Base-by-base conservation (phyloP, 2,113 vertebrate species). In the Neopipo cinnamomea region DNA sequence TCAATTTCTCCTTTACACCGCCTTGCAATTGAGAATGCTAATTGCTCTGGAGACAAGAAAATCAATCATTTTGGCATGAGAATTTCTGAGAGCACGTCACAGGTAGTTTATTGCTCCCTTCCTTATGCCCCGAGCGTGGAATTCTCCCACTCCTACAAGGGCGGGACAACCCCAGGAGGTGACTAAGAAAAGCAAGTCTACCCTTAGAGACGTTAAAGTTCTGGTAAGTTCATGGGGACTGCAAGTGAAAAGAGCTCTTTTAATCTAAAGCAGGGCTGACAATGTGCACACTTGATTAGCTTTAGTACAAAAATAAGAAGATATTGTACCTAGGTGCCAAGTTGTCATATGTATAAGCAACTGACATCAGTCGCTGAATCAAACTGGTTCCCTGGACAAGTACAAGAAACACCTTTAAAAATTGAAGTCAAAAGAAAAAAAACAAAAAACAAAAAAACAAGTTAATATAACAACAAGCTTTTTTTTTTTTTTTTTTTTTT, bases 341-440 rank as follows among this genome's bases (percentile, higher is more conserved):
- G 98, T 99, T 99, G 98, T 99, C 99, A 88, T 99, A 99, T 12
- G 99, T 99, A 97, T 99, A 99, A 94, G 99, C 99, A 98, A 99
- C 99, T 90, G 99, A 99, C 97, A 99, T 99, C 97, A 99, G 97
- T 78, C 99, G 98, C 92, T 99, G 99, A 98, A 99, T 99, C 97
- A 99, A 98, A 98, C 98, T 99, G 97, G 99, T 99, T 88, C 99
- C 99, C 97, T 99, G 99, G 81, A 99, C 99, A 76, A 99, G 98
- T 96, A 99, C 98, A 95, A 99, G 98, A 97, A 99, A 99, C 75
- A 99, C 99, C 99, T 99, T 98, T 98, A 96, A 98, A 80, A 93
- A 97, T 98, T 84, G 95, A 93, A 92, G 81, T 96, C 55, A 55
- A 88, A 93, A 97, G 89, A 97, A 95, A 95, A 88, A 62, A 63